Base-by-base conservation (phyloP, 2,888 invertebrate genomes). In the Crossocerus cetratus region DNA sequence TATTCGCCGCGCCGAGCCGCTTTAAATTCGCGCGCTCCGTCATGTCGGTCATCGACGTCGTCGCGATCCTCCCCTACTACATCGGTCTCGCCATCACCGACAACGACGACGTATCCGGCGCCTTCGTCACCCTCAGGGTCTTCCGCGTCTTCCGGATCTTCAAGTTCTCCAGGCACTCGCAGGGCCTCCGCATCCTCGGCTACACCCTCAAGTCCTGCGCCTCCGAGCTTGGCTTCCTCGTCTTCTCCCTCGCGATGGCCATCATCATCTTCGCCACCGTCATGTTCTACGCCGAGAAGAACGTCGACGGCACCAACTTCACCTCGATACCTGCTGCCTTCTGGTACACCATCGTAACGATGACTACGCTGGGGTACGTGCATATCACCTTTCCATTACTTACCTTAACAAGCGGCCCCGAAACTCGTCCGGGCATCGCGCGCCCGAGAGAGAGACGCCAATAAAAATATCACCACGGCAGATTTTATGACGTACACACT, bases 331-430 rank as follows among this genome's bases (percentile, higher is more conserved):
- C 99, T 72, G 98, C 99, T 67, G 99, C 99, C 83, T 99, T 99
- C 92, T 99, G 99, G 99, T 99, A 99, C 93, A 99, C 99, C 89
- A 99, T 99, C 89, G 99, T 99, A 89, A 99, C 99, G 83, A 99
- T 99, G 98, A 99, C 99, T 74, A 99, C 99, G 61, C 92, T 99
- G 81, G 99, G 99, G 99, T 99, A 91, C 57, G 49, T 13, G 4
- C 5, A 5, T 5, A 32, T 32, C 32, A 11, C 11, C 32, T 11
- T 32, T 32, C 32, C 32, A 32, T 11, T 32, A 32, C 2, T 1
- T 5, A 3, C n/a, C n/a, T n/a, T n/a, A n/a, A n/a, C n/a, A n/a
- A n/a, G n/a, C n/a, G n/a, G n/a, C n/a, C n/a, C n/a, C n/a, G n/a
- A n/a, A n/a, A n/a, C n/a, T n/a, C n/a, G n/a, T n/a, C n/a, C n/a